Percentiles rank a stretch among this genome's conserved stretches.
phyloP scores from a whole-genome alignment of 2,888 invertebrate species.

The Pammene aurita region DNA sequence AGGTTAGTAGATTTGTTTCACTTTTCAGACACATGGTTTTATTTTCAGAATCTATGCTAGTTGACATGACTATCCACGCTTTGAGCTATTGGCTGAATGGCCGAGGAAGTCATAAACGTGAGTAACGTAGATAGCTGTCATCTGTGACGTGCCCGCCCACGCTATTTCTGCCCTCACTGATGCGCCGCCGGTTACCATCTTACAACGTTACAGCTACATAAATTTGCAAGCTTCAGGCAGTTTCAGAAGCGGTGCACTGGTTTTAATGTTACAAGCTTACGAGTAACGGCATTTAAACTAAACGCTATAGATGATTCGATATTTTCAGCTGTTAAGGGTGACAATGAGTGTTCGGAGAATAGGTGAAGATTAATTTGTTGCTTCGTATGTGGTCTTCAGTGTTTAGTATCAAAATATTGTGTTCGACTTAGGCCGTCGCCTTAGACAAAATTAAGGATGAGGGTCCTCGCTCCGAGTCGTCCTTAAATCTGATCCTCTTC shows the following conservation, averaged over 20 bases:
- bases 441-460: neutral
- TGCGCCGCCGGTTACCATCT: constrained; percentile 62
- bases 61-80: constrained; percentile 36
- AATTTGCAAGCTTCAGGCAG: constrained; percentile 61
- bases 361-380: constrained; percentile 21
- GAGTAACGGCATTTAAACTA: constrained; percentile 40
- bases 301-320: constrained; percentile 28
- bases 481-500: too few species aligned
- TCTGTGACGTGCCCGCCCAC: constrained; percentile 78
- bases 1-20: neutral
- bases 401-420: too few species aligned
- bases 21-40: neutral
- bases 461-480: neutral
- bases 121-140: constrained; percentile 73
- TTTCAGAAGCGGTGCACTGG: constrained; percentile 56
- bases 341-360: constrained; percentile 16
- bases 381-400: constrained; percentile 25
- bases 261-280: constrained; percentile 46
- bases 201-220: constrained; percentile 48
- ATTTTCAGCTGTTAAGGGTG: constrained; percentile 28
- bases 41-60: constrained; percentile 13
- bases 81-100: constrained; percentile 70
- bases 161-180: constrained; percentile 77
- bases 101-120: constrained; percentile 81
- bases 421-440: too few species aligned